phyloP scores from a whole-genome alignment of 2,797 vertebrate species.

The Muscicapa comitata region DNA sequence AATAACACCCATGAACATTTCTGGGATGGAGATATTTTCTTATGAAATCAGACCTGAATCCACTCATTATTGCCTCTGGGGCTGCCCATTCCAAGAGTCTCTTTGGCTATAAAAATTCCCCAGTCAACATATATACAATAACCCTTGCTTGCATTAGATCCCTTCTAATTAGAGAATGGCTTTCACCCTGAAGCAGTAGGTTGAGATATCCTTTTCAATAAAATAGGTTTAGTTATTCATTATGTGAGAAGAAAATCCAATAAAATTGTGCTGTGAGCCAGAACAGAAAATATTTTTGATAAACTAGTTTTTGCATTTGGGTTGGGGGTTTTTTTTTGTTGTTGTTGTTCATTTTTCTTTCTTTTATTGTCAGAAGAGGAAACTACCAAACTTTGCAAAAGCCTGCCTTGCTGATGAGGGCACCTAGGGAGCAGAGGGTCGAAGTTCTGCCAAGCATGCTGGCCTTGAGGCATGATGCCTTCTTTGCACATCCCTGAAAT shows the following conservation, averaged over 20 bases:
- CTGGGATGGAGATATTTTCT: neutral
- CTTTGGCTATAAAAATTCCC: slow-evolving; percentile 13
- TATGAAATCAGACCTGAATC: neutral
- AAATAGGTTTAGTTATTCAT: slow-evolving; percentile 37
- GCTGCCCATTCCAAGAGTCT: neutral
- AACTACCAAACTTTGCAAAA: neutral
- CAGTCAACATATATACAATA: neutral
- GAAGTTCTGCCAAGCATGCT: slow-evolving; percentile 41
- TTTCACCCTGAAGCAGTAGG: neutral
- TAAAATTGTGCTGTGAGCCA: slow-evolving; percentile 21
- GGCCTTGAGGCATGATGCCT: slow-evolving; percentile 73
- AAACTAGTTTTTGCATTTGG: neutral
- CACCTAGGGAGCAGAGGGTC: neutral
- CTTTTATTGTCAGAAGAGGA: neutral
- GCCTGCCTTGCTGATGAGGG: neutral
- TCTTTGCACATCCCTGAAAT: slow-evolving; percentile 56
- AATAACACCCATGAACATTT: neutral
- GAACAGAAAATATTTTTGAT: neutral
- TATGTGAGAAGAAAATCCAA: slow-evolving; percentile 20
- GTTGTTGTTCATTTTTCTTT: neutral
- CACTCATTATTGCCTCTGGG: neutral
- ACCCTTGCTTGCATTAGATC: neutral
- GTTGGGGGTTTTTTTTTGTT: neutral
- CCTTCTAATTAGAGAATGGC: slow-evolving; percentile 22
- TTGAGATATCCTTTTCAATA: slow-evolving; percentile 24